phyloP scores from a whole-genome alignment of 1,140 invertebrate species.

The Apis dorsata region DNA sequence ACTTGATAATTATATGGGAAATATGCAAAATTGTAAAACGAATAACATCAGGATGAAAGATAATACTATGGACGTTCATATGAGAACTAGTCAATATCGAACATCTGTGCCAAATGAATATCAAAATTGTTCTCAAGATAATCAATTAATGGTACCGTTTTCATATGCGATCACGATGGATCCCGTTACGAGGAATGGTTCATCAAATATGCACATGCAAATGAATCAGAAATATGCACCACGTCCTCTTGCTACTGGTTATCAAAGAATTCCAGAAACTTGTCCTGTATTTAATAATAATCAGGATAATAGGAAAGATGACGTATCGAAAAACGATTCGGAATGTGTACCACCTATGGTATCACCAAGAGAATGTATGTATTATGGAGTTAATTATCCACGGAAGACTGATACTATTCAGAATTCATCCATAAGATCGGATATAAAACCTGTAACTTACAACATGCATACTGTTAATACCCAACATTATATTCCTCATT shows the following conservation, averaged over 20 bases:
- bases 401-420: slow-evolving; percentile 21
- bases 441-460: not conserved
- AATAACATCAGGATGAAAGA: slow-evolving; percentile 31
- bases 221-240: slow-evolving; percentile 30
- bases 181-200: not conserved
- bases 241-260: not conserved
- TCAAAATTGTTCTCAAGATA: slow-evolving; percentile 33
- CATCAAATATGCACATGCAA: slow-evolving; percentile 12
- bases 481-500: slow-evolving; percentile 23
- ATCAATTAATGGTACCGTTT: slow-evolving; percentile 4
- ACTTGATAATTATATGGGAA: slow-evolving; percentile 36
- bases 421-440: not conserved
- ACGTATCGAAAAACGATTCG: slow-evolving; percentile 16
- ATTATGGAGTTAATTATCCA: slow-evolving; percentile 30
- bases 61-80: slow-evolving; percentile 3
- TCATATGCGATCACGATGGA: slow-evolving; percentile 35
- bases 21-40: slow-evolving; percentile 14
- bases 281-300: not conserved
- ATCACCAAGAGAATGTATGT: slow-evolving; percentile 57
- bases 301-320: slow-evolving; percentile 16
- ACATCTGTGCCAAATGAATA: slow-evolving; percentile 21
- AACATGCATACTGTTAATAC: not conserved
- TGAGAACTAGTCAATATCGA: slow-evolving; percentile 38
- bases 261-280: slow-evolving; percentile 26
- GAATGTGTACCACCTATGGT: slow-evolving; percentile 55